phyloP scores from a whole-genome alignment of 2,888 invertebrate genomes.

The Parochlus steinenii region DNA sequence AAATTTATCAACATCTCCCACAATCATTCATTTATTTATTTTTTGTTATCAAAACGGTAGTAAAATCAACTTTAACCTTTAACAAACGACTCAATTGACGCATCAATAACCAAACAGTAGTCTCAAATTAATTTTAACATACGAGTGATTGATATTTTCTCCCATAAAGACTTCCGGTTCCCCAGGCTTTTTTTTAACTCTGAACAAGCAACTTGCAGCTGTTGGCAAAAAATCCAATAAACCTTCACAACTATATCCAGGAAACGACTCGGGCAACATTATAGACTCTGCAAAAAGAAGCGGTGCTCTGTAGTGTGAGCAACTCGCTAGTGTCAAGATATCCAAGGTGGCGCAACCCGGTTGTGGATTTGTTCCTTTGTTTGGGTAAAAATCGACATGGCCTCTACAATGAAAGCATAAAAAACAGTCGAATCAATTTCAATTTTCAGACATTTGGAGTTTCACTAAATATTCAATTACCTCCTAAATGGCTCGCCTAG shows the following conservation, averaged over 20 bases:
- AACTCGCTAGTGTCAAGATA: conserved; percentile 21
- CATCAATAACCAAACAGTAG: neutral
- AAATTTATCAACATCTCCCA: conserved; percentile 5
- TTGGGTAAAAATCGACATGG: conserved; percentile 27
- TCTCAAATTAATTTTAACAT: conserved; percentile 1
- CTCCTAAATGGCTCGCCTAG: conserved; percentile 23
- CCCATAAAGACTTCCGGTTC: conserved; percentile 23
- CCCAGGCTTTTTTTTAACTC: no score
- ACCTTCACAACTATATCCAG: conserved; percentile 21
- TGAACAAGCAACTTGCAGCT: conserved; percentile 8
- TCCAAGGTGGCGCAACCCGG: conserved; percentile 24
- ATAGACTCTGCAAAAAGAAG: conserved; percentile 26
- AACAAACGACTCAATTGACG: neutral
- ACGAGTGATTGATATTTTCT: conserved; percentile 23
- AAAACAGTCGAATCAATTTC: neutral
- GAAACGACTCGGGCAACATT: conserved; percentile 22
- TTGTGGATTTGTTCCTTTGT: conserved; percentile 23
- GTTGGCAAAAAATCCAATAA: conserved; percentile 10
- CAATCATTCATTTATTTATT: neutral
- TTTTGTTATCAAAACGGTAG: neutral
- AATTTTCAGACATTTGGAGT: neutral
- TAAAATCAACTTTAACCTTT: neutral
- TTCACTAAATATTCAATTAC: conserved; percentile 4
- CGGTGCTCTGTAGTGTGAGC: conserved; percentile 28
- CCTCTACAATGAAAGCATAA: conserved; percentile 18